phyloP scores from a whole-genome alignment of 2,797 vertebrate species.

The Epinephelus coioides region DNA sequence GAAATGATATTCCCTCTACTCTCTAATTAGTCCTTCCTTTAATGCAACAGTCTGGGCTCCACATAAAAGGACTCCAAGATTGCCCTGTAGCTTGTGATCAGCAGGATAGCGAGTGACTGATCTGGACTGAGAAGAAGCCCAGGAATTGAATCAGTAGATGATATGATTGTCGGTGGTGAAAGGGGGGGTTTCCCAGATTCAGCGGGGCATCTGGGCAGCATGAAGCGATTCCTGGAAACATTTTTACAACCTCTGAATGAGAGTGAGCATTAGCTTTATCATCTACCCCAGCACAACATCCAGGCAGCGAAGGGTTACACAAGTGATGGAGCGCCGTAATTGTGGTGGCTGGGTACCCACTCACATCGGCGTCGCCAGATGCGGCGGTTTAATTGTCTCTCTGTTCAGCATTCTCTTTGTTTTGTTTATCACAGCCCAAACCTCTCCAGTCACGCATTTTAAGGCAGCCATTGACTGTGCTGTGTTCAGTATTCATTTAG shows the following conservation, averaged over 20 bases:
- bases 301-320: conserved; percentile 52
- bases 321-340: conserved; percentile 50
- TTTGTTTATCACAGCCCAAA: conserved; percentile 57
- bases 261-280: conserved; percentile 7
- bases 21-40: conserved; percentile 47
- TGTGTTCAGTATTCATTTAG: conserved; percentile 59
- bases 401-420: conserved; percentile 58
- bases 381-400: conserved; percentile 67
- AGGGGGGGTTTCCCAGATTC: conserved; percentile 51
- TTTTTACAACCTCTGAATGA: conserved; percentile 10
- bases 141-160: conserved; percentile 57
- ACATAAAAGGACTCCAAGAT: conserved; percentile 42
- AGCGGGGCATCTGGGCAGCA: conserved; percentile 25
- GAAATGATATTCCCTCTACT: conserved; percentile 1
- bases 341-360: conserved; percentile 39
- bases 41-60: conserved; percentile 39
- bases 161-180: conserved; percentile 31
- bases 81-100: conserved; percentile 30
- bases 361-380: conserved; percentile 62
- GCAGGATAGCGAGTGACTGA: conserved; percentile 28
- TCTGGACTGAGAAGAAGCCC: conserved; percentile 40
- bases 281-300: conserved; percentile 14
- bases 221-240: conserved; percentile 39
- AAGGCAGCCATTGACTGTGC: conserved; percentile 51
- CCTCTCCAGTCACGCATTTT: conserved; percentile 60